phyloP scores from a whole-genome alignment of 2,113 vertebrate genomes.

The Mionectes macconnelli region DNA sequence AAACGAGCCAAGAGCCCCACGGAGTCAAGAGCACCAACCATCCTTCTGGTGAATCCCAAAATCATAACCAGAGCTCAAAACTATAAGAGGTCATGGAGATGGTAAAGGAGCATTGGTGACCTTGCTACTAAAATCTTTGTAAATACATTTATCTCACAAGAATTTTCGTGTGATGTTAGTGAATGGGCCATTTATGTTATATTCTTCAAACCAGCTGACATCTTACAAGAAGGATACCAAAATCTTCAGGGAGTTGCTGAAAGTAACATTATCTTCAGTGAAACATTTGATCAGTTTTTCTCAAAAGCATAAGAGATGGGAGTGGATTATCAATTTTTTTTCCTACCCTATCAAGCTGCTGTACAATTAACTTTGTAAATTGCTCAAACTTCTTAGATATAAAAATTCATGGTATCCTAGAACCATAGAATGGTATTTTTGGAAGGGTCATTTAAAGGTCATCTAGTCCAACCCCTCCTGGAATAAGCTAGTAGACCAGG shows the following conservation, averaged over 20 bases:
- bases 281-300: neutral
- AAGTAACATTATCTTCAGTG: neutral
- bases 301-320: neutral
- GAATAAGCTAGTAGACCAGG: neutral
- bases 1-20: neutral
- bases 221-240: neutral
- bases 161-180: neutral
- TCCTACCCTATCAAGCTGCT: neutral
- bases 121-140: neutral
- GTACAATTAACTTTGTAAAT: neutral
- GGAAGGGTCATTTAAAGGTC: neutral
- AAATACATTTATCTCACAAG: neutral
- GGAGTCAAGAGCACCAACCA: neutral
- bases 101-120: neutral
- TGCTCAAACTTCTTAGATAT: neutral
- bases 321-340: too few species aligned
- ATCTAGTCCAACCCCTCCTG: fast-evolving
- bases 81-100: neutral
- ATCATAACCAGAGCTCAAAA: neutral
- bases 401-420: neutral
- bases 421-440: neutral
- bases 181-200: neutral
- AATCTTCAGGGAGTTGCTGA: neutral
- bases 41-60: neutral
- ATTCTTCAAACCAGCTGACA: neutral